Evolutionary conservation across 2,113 vertebrate species (phyloP).

Genomic region (Siphamia tubifer): DNA sequence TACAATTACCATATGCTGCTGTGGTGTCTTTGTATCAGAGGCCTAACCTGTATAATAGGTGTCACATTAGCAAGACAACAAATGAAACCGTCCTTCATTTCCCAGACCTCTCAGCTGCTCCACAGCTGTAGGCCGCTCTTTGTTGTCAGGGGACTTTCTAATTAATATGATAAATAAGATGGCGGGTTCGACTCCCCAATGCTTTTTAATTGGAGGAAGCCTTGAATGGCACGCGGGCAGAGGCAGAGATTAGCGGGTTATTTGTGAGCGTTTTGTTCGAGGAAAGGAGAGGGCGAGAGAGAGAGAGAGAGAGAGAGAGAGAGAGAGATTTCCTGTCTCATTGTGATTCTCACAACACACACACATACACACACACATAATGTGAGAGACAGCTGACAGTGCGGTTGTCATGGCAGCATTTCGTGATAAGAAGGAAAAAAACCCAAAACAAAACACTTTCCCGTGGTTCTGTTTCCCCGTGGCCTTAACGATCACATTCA

Average conservation of each 20-base stretch:
- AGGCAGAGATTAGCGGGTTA: slow-evolving; percentile 68
- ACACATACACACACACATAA: neutral
- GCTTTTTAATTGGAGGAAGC: slow-evolving; percentile 77
- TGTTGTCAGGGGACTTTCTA: slow-evolving; percentile 97
- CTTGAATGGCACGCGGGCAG: slow-evolving; percentile 65
- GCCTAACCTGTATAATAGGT: slow-evolving; percentile 98
- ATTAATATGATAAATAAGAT: slow-evolving; percentile 99
- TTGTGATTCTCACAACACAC: slow-evolving; percentile 59
- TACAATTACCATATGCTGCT: slow-evolving; percentile 88
- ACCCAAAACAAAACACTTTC: too few relatives aligned
- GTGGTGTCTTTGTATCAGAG: slow-evolving; percentile 88
- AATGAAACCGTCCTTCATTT: slow-evolving; percentile 97
- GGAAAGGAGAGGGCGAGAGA: slow-evolving; percentile 4
- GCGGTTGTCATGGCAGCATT: slow-evolving; percentile 38
- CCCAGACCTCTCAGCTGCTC: slow-evolving; percentile 86
- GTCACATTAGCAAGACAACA: slow-evolving; percentile 99
- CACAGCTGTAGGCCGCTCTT: slow-evolving; percentile 93
- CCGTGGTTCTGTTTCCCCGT: too few relatives aligned
- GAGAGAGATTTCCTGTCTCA: too few relatives aligned
- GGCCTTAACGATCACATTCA: too few relatives aligned
- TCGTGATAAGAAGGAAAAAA: too few relatives aligned
- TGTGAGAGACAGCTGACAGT: slow-evolving; percentile 58
- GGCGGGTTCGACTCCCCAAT: slow-evolving; percentile 74
- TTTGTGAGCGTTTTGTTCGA: slow-evolving; percentile 58
- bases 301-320: too few relatives aligned